These are phyloP conservation scores for Drepana falcataria DNA, from an alignment of 2,888 invertebrate species.

Conservation along the genomic window DNA sequence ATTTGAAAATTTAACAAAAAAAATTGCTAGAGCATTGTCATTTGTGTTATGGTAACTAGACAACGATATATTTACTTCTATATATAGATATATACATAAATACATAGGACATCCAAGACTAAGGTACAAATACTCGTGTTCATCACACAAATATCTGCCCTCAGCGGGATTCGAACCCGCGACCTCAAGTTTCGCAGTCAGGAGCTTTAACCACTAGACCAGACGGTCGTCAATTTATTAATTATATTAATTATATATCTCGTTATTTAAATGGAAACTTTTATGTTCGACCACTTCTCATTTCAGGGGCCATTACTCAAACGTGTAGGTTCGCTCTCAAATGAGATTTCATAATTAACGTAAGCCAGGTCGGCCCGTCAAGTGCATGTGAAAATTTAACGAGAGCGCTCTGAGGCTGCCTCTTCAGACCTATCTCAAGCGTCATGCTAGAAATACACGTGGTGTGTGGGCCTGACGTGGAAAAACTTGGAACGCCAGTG, in stretches of 20 bases:
- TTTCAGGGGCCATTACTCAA: constrained; percentile 69
- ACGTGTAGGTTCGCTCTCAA: constrained; percentile 67
- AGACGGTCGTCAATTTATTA: too few species aligned
- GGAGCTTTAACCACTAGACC: too few species aligned
- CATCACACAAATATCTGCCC: too few species aligned
- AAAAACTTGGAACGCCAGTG: constrained; percentile 43
- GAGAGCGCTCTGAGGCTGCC: constrained; percentile 47
- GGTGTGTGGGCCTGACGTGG: constrained; percentile 42
- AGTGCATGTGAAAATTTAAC: constrained; percentile 78
- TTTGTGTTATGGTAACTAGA: too few species aligned
- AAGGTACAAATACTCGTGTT: too few species aligned
- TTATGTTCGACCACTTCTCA: constrained; percentile 55
- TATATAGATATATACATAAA: too few species aligned
- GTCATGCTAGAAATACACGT: constrained; percentile 33
- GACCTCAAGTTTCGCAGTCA: too few species aligned
- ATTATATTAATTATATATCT: neutral
- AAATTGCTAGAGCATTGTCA: too few species aligned
- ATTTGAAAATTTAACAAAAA: too few species aligned
- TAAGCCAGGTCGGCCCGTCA: constrained; percentile 71
- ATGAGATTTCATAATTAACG: constrained; percentile 78
- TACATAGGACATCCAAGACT: too few species aligned
- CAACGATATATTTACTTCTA: too few species aligned
- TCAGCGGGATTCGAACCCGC: too few species aligned
- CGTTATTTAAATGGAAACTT: constrained; percentile 53
- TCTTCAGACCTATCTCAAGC: constrained; percentile 58